Evolutionary conservation across 2,888 invertebrate genomes (phyloP).

Genomic region (Mimas tiliae): DNA sequence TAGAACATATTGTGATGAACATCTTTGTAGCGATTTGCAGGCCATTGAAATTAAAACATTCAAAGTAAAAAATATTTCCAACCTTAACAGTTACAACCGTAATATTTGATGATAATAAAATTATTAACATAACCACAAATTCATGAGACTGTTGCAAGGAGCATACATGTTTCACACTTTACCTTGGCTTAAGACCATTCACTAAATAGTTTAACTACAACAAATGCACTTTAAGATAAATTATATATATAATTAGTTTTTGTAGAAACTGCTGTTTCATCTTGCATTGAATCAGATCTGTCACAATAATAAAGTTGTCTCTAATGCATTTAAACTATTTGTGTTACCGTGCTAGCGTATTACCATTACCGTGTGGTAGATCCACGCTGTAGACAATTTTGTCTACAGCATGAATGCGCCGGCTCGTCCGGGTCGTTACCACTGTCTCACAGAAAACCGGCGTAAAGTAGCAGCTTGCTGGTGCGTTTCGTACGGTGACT

Average conservation of each 20-base stretch:
- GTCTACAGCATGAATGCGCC: too few species aligned
- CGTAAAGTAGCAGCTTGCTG: too few species aligned
- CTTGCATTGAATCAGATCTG: background rate
- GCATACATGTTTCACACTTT: constrained; percentile 1
- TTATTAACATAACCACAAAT: background rate
- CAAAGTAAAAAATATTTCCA: background rate
- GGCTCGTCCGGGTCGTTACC: too few species aligned
- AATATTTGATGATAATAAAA: background rate
- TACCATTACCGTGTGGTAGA: too few species aligned
- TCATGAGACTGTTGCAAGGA: constrained; percentile 1
- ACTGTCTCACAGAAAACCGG: too few species aligned
- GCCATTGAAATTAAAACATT: background rate
- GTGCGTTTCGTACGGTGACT: too few species aligned
- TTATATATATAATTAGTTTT: background rate
- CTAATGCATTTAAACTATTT: background rate
- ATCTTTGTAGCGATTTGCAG: background rate
- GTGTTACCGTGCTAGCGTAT: background rate
- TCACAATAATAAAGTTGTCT: background rate
- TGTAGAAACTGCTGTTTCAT: background rate
- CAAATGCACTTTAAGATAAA: background rate
- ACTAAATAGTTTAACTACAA: background rate
- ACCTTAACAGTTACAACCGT: background rate
- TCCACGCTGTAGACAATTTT: too few species aligned
- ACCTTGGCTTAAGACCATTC: constrained; percentile 9
- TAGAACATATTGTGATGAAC: background rate